A percentile compares a stretch with the other conserved stretches of the same genome.
These are phyloP conservation scores for Deilephila elpenor DNA, from an alignment of 2,888 invertebrate genomes.

Conservation along the genomic window DNA sequence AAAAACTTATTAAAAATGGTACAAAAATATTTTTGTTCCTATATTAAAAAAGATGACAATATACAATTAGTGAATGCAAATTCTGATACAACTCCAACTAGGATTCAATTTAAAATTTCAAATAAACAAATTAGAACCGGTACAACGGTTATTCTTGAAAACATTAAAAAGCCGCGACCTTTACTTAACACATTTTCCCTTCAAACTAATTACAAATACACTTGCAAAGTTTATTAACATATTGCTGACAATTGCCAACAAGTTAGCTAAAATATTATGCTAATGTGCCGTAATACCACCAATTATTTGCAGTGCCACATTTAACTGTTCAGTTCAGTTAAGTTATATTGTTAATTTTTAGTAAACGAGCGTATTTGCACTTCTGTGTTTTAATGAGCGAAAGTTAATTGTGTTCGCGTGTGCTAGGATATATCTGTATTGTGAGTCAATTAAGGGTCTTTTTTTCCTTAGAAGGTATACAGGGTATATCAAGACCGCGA, in stretches of 20 bases:
- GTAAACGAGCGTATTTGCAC: constrained; percentile 35
- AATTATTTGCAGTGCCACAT: constrained; percentile 35
- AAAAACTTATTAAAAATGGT: too few relatives aligned
- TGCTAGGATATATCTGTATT: background rate
- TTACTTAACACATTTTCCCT: constrained; percentile 8
- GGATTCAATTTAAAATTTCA: background rate
- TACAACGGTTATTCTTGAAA: constrained; percentile 9
- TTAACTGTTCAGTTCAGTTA: constrained; percentile 46
- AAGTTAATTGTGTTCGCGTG: constrained; percentile 13
- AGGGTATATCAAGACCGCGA: too few relatives aligned
- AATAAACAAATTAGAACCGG: background rate
- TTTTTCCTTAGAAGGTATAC: too few relatives aligned
- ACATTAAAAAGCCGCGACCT: background rate
- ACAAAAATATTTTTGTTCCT: too few relatives aligned
- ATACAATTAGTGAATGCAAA: background rate
- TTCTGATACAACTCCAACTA: background rate
- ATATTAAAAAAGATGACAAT: too few relatives aligned
- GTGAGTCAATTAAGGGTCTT: background rate
- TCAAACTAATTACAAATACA: constrained; percentile 34
- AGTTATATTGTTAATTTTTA: constrained; percentile 25
- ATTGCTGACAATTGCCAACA: constrained; percentile 38
- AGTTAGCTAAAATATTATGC: constrained; percentile 45
- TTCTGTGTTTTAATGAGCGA: constrained; percentile 32
- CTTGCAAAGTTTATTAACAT: constrained; percentile 17
- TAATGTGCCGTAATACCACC: constrained; percentile 44